Percentiles rank a stretch among this genome's conserved stretches.
phyloP scores from a whole-genome alignment of 2,797 vertebrate genomes.

The Erethizon dorsatum region DNA sequence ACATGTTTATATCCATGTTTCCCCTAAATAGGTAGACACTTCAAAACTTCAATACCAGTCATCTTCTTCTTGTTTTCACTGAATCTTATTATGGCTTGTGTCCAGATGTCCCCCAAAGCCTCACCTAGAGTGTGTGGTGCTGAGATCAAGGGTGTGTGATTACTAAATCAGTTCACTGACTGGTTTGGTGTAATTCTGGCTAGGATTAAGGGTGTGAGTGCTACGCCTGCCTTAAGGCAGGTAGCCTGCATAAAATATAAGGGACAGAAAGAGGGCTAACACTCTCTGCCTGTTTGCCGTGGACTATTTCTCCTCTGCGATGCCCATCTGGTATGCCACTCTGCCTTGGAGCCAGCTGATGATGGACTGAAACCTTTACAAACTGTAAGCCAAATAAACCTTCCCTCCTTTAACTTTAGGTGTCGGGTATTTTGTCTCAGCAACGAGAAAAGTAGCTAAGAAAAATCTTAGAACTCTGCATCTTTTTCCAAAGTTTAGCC shows the following conservation, averaged over 20 bases:
- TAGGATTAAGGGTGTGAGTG: background rate
- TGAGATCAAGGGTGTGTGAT: background rate
- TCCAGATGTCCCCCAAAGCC: background rate
- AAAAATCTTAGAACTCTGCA: conserved; percentile 14
- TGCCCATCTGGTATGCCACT: background rate
- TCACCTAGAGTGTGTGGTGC: background rate
- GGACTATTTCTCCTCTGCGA: background rate
- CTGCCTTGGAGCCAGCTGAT: background rate
- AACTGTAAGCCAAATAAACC: background rate
- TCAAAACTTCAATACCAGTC: background rate
- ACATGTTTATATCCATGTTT: background rate
- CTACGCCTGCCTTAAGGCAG: background rate
- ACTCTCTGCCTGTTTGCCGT: background rate
- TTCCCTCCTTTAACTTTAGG: background rate
- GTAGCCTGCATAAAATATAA: background rate
- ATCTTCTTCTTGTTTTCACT: background rate
- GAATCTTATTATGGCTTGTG: background rate
- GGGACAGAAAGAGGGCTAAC: background rate
- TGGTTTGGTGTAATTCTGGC: background rate
- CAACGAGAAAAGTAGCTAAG: background rate
- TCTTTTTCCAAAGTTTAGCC: conserved; percentile 5
- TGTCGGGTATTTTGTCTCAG: background rate
- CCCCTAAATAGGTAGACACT: background rate
- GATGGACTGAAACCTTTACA: background rate
- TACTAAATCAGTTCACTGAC: background rate